These are phyloP conservation scores for Augochlora pura DNA, from an alignment of 1,140 invertebrate genomes.

Conservation along the genomic window DNA sequence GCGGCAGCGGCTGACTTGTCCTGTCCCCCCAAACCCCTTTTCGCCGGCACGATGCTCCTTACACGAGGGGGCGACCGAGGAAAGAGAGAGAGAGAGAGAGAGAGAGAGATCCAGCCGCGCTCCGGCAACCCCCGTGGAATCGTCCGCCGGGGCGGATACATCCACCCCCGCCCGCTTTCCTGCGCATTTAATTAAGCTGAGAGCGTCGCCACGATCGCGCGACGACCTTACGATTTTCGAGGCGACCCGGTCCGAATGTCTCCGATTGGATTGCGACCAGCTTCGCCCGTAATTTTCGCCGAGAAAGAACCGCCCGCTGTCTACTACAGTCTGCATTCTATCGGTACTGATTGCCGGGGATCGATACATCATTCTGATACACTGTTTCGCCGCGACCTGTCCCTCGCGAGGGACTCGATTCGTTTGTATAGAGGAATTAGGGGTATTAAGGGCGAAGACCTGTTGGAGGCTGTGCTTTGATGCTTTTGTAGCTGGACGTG, in stretches of 20 bases:
- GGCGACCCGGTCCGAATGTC: conserved; percentile 33
- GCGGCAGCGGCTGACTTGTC: conserved; percentile 58
- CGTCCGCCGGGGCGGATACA: conserved; percentile 43
- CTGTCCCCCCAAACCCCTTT: conserved; percentile 56
- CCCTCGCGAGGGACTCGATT: too few relatives aligned
- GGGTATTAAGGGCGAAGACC: too few relatives aligned
- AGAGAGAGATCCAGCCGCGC: too few relatives aligned
- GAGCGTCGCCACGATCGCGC: conserved; percentile 53
- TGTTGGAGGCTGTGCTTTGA: too few relatives aligned
- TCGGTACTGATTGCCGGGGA: background rate
- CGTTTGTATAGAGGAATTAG: too few relatives aligned
- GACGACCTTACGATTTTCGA: conserved; percentile 60
- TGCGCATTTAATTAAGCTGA: conserved; percentile 72
- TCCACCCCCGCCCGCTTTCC: conserved; percentile 35
- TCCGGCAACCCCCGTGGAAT: conserved; percentile 35
- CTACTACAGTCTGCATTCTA: background rate
- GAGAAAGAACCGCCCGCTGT: background rate
- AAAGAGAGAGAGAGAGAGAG: too few relatives aligned
- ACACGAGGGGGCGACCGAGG: conserved; percentile 10
- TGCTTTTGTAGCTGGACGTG: too few relatives aligned
- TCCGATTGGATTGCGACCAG: conserved; percentile 48
- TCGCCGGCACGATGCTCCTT: conserved; percentile 61
- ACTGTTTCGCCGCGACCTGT: too few relatives aligned
- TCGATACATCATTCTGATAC: background rate
- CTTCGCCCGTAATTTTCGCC: conserved; percentile 33